Conservation (phyloP, 2,888 invertebrate genomes). For the Polydrusus pterygomalis region DNA sequence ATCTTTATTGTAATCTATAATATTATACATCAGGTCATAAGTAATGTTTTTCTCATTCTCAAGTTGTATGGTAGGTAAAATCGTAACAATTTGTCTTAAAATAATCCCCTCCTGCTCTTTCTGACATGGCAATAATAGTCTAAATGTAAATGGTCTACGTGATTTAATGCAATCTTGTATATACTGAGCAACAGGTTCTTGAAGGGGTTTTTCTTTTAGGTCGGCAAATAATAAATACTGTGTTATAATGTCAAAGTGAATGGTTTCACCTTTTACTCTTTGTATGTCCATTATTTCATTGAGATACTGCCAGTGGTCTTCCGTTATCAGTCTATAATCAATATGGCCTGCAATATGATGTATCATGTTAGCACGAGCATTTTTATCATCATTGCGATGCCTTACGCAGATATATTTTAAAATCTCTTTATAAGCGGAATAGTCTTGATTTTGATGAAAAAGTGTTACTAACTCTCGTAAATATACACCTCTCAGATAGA, state of each 20-base stretch:
- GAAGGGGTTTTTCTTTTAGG: slow-evolving; percentile 49
- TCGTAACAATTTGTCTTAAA: neutral
- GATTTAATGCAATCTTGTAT: neutral
- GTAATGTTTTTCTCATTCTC: neutral
- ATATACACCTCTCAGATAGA: slow-evolving; percentile 44
- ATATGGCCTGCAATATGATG: slow-evolving; percentile 27
- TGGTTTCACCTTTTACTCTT: slow-evolving; percentile 40
- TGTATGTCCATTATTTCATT: slow-evolving; percentile 55
- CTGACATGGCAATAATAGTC: neutral
- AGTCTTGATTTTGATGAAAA: slow-evolving; percentile 57
- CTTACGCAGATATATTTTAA: slow-evolving; percentile 59
- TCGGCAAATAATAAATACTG: slow-evolving; percentile 54
- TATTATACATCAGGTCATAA: neutral
- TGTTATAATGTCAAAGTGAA: slow-evolving; percentile 3
- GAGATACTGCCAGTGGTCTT: slow-evolving; percentile 58
- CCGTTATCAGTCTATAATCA: slow-evolving; percentile 47
- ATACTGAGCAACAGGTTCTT: neutral
- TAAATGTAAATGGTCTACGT: neutral
- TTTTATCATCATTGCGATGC: slow-evolving; percentile 59
- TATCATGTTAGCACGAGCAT: neutral
- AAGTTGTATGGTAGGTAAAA: neutral
- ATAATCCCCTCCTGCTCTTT: neutral
- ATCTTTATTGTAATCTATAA: slow-evolving; percentile 30
- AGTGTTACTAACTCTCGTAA: slow-evolving; percentile 52
- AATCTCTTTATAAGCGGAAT: slow-evolving; percentile 53